phyloP scores from a whole-genome alignment of 2,113 vertebrate genomes.

The Zosterops hypoxanthus region DNA sequence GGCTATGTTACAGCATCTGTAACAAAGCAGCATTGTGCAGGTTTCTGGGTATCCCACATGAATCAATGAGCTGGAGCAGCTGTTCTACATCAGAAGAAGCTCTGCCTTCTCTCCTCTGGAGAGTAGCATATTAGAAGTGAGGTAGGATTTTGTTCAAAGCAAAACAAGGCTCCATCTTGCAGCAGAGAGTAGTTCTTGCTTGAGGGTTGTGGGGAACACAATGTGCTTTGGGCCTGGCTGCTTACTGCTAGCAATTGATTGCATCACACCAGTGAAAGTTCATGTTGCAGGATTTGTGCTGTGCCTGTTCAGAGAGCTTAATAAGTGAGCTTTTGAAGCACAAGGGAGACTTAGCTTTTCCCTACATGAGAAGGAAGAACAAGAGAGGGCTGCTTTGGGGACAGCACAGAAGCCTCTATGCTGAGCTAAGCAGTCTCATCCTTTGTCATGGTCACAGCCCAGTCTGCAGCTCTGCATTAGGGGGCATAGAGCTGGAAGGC shows the following conservation, averaged over 20 bases:
- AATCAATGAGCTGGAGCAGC: constrained; percentile 1
- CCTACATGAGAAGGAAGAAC: background rate
- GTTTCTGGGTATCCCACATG: background rate
- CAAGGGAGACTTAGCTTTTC: background rate
- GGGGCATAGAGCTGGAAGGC: background rate
- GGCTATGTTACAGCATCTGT: background rate
- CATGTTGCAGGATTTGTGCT: background rate
- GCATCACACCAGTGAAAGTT: background rate
- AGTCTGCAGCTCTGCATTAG: background rate
- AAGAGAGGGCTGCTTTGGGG: accelerated
- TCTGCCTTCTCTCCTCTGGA: background rate
- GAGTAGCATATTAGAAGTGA: background rate
- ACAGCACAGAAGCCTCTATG: background rate
- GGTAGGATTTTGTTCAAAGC: background rate
- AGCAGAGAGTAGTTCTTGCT: background rate
- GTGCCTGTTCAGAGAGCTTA: background rate
- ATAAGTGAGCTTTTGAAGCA: background rate
- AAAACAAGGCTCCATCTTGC: background rate
- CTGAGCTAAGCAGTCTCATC: background rate
- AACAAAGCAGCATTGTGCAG: background rate
- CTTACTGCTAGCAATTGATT: background rate
- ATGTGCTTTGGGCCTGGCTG: background rate
- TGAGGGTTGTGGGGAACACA: background rate
- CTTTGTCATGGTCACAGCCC: accelerated
- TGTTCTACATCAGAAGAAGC: constrained; percentile 8